A percentile compares a stretch with the other conserved stretches of the same genome.
phyloP scores from a whole-genome alignment of 2,113 vertebrate genomes.

The Notiomystis cincta region DNA sequence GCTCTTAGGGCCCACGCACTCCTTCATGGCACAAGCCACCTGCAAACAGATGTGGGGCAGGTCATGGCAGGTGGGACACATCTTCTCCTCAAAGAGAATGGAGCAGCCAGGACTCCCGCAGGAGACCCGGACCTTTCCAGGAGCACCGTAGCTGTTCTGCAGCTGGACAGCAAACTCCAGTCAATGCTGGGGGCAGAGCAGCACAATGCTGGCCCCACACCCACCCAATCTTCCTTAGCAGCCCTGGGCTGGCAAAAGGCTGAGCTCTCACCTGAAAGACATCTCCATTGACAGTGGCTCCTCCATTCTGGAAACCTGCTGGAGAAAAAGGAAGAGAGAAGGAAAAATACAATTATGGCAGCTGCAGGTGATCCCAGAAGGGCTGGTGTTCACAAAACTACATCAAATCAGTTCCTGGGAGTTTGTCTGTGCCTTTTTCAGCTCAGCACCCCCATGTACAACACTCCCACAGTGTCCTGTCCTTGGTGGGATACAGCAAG shows the following conservation, averaged over 20 bases:
- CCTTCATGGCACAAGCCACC: background rate
- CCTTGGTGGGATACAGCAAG: background rate
- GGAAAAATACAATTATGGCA: background rate
- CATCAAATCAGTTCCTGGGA: background rate
- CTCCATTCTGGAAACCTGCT: conserved; percentile 82
- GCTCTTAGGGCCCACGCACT: background rate
- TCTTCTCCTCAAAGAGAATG: background rate
- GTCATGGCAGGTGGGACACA: background rate
- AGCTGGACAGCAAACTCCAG: background rate
- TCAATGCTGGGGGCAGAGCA: background rate
- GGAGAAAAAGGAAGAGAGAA: conserved; percentile 12
- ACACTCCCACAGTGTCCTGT: background rate
- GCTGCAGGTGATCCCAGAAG: background rate
- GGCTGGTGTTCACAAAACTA: background rate
- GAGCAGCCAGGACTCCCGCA: background rate
- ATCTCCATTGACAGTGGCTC: conserved; percentile 86
- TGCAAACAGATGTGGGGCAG: background rate
- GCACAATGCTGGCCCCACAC: background rate
- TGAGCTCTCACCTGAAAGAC: conserved; percentile 85
- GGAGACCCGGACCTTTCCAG: background rate
- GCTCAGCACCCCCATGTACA: background rate
- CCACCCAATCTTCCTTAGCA: background rate
- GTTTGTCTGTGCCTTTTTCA: background rate
- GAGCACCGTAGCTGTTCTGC: background rate
- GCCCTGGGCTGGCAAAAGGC: background rate